These are phyloP conservation scores for Cheilosia pagana DNA, from an alignment of 2,888 invertebrate species.

Conservation along the genomic window DNA sequence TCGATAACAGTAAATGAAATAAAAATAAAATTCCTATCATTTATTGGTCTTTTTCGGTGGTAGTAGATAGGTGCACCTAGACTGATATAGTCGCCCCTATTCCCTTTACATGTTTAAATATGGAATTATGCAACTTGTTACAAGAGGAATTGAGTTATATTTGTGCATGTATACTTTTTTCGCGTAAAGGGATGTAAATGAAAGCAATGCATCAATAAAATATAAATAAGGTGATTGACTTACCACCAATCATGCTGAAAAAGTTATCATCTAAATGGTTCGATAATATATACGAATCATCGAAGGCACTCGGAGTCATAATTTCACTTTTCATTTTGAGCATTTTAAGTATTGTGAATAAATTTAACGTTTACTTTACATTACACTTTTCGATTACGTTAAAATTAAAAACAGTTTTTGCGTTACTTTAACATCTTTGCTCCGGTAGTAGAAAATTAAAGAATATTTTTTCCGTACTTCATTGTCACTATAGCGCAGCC, in stretches of 20 bases:
- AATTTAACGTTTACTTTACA: slow-evolving; percentile 12
- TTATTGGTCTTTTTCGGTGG: slow-evolving; percentile 21
- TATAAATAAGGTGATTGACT: slow-evolving; percentile 14
- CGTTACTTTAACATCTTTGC: slow-evolving; percentile 29
- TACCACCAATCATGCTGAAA: slow-evolving; percentile 81
- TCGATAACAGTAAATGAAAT: slow-evolving; percentile 20
- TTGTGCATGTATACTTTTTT: too few relatives aligned
- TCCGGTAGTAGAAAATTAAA: slow-evolving; percentile 30
- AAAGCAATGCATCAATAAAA: too few relatives aligned
- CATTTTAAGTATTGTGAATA: slow-evolving; percentile 76
- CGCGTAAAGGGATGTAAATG: too few relatives aligned
- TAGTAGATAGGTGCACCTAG: slow-evolving; percentile 6
- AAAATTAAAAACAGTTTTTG: slow-evolving; percentile 19
- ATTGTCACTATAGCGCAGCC: slow-evolving; percentile 42
- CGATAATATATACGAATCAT: slow-evolving; percentile 80
- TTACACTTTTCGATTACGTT: slow-evolving; percentile 29
- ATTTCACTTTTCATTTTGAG: slow-evolving; percentile 83
- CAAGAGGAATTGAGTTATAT: too few relatives aligned
- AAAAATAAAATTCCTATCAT: slow-evolving; percentile 37
- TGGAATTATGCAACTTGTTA: too few relatives aligned
- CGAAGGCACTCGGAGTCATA: slow-evolving; percentile 80
- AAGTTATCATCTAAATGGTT: slow-evolving; percentile 81
- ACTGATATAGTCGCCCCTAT: not conserved
- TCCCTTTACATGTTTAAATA: too few relatives aligned
- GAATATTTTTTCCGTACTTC: slow-evolving; percentile 41